phyloP scores from a whole-genome alignment of 2,113 vertebrate species.

The Abramis brama region DNA sequence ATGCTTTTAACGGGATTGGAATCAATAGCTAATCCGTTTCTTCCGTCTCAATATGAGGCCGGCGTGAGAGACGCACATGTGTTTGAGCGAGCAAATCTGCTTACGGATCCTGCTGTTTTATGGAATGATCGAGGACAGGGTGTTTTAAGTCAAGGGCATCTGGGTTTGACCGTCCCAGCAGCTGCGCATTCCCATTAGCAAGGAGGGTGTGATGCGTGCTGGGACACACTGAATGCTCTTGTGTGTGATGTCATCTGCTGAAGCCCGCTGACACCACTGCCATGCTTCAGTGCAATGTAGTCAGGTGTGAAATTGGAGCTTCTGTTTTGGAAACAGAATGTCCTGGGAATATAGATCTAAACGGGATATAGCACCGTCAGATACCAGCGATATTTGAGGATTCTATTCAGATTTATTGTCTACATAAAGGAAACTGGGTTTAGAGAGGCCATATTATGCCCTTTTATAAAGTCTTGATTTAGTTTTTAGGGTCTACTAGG shows the following conservation, averaged over 20 bases:
- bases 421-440: neutral
- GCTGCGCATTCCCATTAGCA: slow-evolving; percentile 61
- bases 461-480: too few relatives aligned
- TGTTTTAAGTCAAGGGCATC: slow-evolving; percentile 48
- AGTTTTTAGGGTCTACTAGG: too few relatives aligned
- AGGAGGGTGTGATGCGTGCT: slow-evolving; percentile 39
- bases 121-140: neutral
- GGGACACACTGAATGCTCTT: slow-evolving; percentile 19
- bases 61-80: slow-evolving; percentile 11
- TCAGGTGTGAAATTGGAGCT: slow-evolving; percentile 36
- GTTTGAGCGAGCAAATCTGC: slow-evolving; percentile 25
- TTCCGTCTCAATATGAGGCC: neutral
- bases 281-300: neutral
- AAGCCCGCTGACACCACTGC: neutral
- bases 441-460: too few relatives aligned
- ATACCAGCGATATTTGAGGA: neutral
- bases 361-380: neutral
- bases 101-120: slow-evolving; percentile 31
- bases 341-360: neutral
- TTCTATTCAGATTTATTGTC: neutral
- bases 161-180: slow-evolving; percentile 45
- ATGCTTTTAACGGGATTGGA: slow-evolving; percentile 27
- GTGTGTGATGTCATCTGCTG: slow-evolving; percentile 38
- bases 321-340: slow-evolving; percentile 33
- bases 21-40: slow-evolving; percentile 27